phyloP scores from a whole-genome alignment of 2,113 vertebrate species.

The Pteropus alecto region DNA sequence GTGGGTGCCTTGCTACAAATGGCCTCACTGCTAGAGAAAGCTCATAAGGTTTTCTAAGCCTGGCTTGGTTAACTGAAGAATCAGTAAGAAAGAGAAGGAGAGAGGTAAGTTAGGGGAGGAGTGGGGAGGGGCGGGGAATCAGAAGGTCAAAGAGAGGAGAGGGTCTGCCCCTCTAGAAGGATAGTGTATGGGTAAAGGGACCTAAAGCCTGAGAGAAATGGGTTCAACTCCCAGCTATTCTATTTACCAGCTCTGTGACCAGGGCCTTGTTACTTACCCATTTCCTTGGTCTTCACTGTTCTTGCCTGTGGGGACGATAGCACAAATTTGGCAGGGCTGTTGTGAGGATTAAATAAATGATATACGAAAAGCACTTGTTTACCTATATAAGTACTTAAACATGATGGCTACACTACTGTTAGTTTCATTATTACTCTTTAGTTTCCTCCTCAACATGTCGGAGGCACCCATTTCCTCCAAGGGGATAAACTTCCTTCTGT shows the following conservation, averaged over 20 bases:
- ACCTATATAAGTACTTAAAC: background rate
- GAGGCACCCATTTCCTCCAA: background rate
- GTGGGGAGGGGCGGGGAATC: background rate
- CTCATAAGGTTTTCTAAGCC: background rate
- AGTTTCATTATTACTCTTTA: background rate
- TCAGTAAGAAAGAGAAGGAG: background rate
- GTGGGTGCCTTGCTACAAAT: background rate
- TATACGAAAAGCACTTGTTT: background rate
- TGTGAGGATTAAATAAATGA: background rate
- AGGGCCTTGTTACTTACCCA: background rate
- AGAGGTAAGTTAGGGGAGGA: accelerated
- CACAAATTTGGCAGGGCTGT: background rate
- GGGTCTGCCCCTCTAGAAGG: background rate
- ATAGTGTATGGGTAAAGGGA: background rate
- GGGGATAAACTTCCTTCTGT: background rate
- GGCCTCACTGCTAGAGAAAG: background rate
- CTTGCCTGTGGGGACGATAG: background rate
- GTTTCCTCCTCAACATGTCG: background rate
- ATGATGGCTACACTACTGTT: background rate
- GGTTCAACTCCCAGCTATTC: background rate
- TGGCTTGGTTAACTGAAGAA: background rate
- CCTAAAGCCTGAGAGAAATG: background rate
- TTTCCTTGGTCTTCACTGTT: background rate
- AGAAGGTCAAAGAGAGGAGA: background rate
- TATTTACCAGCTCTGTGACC: too few species aligned